A percentile compares a stretch with the other conserved stretches of the same genome.
phyloP scores from a whole-genome alignment of 2,113 vertebrate species.

The Otolemur garnettii region DNA sequence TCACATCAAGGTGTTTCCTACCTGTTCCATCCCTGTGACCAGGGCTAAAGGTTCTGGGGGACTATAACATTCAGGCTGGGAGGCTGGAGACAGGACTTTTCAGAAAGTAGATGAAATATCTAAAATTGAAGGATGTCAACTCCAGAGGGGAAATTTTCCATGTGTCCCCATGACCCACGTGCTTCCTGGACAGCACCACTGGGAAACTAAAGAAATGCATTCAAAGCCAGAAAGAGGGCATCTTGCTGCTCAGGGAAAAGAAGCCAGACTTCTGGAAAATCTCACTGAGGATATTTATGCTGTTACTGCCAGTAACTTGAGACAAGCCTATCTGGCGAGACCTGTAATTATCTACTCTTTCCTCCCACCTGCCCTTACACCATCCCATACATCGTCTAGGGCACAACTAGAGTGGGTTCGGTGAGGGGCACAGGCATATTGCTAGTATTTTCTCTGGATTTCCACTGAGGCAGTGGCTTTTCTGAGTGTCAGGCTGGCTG shows the following conservation, averaged over 20 bases:
- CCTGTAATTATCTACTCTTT: not conserved
- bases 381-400: not conserved
- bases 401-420: not conserved
- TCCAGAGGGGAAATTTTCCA: not conserved
- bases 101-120: fast-evolving
- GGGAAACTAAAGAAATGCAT: not conserved
- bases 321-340: not conserved
- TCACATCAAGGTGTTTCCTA: not conserved
- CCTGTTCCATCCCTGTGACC: not conserved
- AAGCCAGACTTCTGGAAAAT: not conserved
- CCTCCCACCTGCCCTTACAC: not conserved
- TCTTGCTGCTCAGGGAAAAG: not conserved
- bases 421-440: fast-evolving
- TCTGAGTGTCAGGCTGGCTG: not conserved
- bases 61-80: not conserved
- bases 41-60: not conserved
- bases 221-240: fast-evolving
- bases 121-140: not conserved
- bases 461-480: too few relatives aligned
- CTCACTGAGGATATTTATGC: not conserved
- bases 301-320: not conserved
- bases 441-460: not conserved
- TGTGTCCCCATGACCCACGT: not conserved
- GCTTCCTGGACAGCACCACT: not conserved
- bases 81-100: not conserved